Base-by-base conservation (phyloP, 2,113 vertebrate species). In the Neogale vison region DNA sequence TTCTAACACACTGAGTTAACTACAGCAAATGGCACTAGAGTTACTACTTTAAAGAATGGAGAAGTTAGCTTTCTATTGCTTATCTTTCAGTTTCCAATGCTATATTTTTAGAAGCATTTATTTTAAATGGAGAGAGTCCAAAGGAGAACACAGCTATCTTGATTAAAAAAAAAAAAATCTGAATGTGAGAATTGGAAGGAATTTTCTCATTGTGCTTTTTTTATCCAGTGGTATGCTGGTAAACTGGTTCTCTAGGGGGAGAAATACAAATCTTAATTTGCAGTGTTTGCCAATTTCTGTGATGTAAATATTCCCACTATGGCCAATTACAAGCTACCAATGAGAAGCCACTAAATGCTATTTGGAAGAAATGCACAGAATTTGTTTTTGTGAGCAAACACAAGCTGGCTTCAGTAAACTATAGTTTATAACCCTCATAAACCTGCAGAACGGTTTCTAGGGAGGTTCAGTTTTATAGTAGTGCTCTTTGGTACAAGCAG, bases 81-180 rank as follows among this genome's bases (percentile, higher is more conserved):
- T 90, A 84, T 88, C 29, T 92, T 96, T 24, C 36, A 55, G 57
- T 80, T 81, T 39, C 52, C 72, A 88, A 45, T 72, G 72, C 65
- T 81, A 31, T 79, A 59, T 93, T 97, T 97, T 96, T 96, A 92
- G 89, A 96, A 96, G 24, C 45, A 90, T 84, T 96, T 96, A 89
- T 93, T 97, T 92, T 92, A 65, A 97, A 52, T 84, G 47, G 59
- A 94, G 23, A 77, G 13, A 57, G 42, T 93, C 47, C 80, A 90
- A 92, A 90, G 36, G 63, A 83, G 36, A 94, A 84, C 14, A 90
- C 23, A 94, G 34, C 3, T 96, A 57, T 65, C 17, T 57, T 23
- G 36, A 57, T 88, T 29, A 92, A 86, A 72, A 26, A 55, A 45
- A 76, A 24, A 42, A 29, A 45, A 45, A 88, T 91, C 26, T 71